These are phyloP conservation scores for Bergia puertoricense DNA, from an alignment of 92 coral and sea anemone genomes.

Conservation along the genomic window DNA sequence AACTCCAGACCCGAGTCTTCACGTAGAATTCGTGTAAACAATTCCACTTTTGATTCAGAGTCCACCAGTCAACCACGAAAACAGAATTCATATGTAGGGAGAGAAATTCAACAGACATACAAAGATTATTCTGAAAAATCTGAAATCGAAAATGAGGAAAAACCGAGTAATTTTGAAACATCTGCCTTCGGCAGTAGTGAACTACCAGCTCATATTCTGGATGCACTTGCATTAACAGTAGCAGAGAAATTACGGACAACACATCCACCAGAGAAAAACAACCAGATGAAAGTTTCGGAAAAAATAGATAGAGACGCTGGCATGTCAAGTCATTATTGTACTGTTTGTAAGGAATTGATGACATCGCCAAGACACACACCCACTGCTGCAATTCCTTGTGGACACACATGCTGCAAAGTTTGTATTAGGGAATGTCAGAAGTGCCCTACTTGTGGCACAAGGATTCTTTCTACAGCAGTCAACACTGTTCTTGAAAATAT, in stretches of 20 bases:
- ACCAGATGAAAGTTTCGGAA: slow-evolving; percentile 28
- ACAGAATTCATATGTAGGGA: slow-evolving; percentile 14
- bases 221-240: slow-evolving; percentile 87
- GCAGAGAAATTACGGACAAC: slow-evolving; percentile 72
- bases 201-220: slow-evolving; percentile 70
- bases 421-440: slow-evolving; percentile 83
- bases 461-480: slow-evolving; percentile 85
- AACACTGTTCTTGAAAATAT: slow-evolving; percentile 94
- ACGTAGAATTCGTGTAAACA: slow-evolving; percentile 27
- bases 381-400: slow-evolving; percentile 94
- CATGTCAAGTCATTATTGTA: slow-evolving; percentile 89
- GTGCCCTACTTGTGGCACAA: slow-evolving; percentile 86
- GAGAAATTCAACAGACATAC: neutral
- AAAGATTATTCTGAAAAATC: neutral
- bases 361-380: slow-evolving; percentile 86
- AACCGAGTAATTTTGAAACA: neutral
- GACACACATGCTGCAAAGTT: slow-evolving; percentile 90
- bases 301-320: slow-evolving; percentile 52
- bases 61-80: slow-evolving; percentile 19
- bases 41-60: slow-evolving; percentile 21
- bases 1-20: slow-evolving; percentile 14
- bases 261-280: slow-evolving; percentile 40
- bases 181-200: neutral
- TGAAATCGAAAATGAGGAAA: neutral
- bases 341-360: slow-evolving; percentile 84